Evolutionary conservation across 2,113 vertebrate species (phyloP).

Genomic region (Syrrhaptes paradoxus): DNA sequence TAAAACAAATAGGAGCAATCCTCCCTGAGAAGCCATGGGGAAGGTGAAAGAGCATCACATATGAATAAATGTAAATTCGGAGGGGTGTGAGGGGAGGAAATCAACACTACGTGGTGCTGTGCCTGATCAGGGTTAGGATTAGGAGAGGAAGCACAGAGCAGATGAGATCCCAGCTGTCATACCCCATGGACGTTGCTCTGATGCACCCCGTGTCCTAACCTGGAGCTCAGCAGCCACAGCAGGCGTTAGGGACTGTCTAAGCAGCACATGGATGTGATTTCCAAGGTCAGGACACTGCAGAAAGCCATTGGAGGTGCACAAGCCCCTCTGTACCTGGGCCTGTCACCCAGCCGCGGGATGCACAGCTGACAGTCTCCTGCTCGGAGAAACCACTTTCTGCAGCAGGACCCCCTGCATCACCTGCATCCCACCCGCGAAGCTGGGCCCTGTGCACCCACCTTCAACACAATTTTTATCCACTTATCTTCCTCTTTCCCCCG

Average conservation of each 20-base stretch:
- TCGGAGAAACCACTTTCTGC: background rate
- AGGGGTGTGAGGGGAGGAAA: background rate
- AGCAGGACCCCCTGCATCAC: background rate
- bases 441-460: background rate
- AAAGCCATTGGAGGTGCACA: background rate
- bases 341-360: background rate
- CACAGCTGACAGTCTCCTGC: background rate
- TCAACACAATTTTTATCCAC: background rate
- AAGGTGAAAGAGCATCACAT: background rate
- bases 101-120: background rate
- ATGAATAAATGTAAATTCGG: background rate
- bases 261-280: background rate
- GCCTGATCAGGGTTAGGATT: background rate
- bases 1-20: background rate
- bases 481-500: background rate
- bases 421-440: background rate
- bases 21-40: background rate
- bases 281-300: fast-evolving
- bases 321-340: background rate
- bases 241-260: background rate
- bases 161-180: background rate
- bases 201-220: fast-evolving
- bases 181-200: fast-evolving
- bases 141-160: background rate
- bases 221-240: background rate